Evolutionary conservation across 2,113 vertebrate species (phyloP), one percentile per base, ranked within the genome.

Genomic region (Podarcis muralis): DNA sequence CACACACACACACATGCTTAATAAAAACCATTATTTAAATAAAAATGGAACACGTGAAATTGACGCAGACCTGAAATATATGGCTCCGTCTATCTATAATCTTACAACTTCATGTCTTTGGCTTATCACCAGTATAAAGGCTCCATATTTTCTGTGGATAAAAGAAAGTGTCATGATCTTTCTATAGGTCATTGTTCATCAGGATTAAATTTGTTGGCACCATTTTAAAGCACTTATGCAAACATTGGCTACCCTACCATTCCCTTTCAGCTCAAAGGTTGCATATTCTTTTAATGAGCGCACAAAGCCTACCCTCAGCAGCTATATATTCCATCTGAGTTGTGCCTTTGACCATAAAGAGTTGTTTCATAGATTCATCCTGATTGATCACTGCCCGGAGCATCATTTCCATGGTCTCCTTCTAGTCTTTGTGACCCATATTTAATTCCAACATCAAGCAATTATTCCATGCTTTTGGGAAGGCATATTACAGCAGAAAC

Each of bases 381-480:
- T 83, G 37, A 43, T 84, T 72, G 5, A 72, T 90, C 35, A 81
- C 23, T 16, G 80, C 43, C 43, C 1, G 57, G 66, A 71, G 62
- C 80, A 77, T 7, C 1, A n/a, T 8, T 80, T 93, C 81, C 91
- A 8, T 83, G 87, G 71, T 57, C 57, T 81, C 74, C 68, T 66
- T 91, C 48, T 85, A 87, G 23, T 27, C 16, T 90, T 75, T 91
- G 74, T 89, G 72, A 57, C 5, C 81, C 62, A 4, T 71, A 25
- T 85, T 82, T 92, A 32, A 9, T 76, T 88, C 87, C 80, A 81
- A 1, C 37, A 79, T 84, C 37, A 43, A 62, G 88, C 90, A 93
- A 87, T 83, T 79, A 20, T 84, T 91, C 79, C 59, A 75, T 89
- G 66, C 88, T 76, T 86, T 86, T 86, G 86, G 84, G 86, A 71